These are phyloP conservation scores for Lampris megalopsis DNA, from an alignment of 2,113 vertebrate species.

Conservation along the genomic window DNA sequence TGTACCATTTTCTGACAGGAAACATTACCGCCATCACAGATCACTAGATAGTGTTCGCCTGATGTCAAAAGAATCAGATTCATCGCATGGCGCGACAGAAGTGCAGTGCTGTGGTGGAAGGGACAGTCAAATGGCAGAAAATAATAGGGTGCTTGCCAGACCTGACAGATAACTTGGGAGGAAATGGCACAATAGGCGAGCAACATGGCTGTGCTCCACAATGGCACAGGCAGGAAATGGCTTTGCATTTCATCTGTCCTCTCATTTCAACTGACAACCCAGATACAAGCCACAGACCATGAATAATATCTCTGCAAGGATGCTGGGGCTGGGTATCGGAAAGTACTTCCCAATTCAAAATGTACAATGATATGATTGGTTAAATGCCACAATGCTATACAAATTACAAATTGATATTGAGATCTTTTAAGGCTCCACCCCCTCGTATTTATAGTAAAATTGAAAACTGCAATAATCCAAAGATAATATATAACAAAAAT, in stretches of 20 bases:
- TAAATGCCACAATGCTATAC: no score
- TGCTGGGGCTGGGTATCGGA: neutral
- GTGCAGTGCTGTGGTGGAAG: slow-evolving; percentile 66
- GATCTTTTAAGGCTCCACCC: no score
- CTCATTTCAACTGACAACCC: slow-evolving; percentile 71
- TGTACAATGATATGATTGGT: no score
- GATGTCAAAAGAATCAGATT: slow-evolving; percentile 78
- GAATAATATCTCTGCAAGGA: slow-evolving; percentile 52
- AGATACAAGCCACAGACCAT: slow-evolving; percentile 62
- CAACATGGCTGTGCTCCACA: slow-evolving; percentile 66
- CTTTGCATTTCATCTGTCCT: slow-evolving; percentile 66
- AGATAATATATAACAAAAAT: no score
- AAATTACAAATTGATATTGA: no score
- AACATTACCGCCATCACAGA: slow-evolving; percentile 78
- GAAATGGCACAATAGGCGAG: slow-evolving; percentile 67
- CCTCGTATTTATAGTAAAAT: no score
- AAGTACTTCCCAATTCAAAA: no score
- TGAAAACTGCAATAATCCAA: no score
- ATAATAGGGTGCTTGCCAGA: slow-evolving; percentile 74
- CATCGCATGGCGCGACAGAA: slow-evolving; percentile 70
- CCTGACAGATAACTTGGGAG: slow-evolving; percentile 78
- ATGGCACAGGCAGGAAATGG: slow-evolving; percentile 71
- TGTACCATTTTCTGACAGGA: slow-evolving; percentile 71
- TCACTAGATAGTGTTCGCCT: slow-evolving; percentile 67
- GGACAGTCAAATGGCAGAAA: slow-evolving; percentile 79